Conservation (phyloP, 2,797 vertebrate genomes). For the Syngnathus acus region DNA sequence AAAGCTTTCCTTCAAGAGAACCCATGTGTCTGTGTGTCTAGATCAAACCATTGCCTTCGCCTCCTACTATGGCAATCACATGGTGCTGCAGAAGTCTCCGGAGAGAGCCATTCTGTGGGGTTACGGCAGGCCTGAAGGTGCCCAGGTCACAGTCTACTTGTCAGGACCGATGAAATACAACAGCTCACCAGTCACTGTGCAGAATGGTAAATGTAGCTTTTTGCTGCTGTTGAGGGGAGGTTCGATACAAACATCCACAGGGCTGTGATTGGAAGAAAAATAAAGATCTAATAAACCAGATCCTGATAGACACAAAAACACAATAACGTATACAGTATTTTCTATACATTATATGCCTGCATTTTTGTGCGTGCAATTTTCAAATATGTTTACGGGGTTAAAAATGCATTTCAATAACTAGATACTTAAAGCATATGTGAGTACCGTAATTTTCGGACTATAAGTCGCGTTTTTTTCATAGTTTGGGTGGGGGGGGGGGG, state of each 20-base stretch:
- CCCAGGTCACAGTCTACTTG: slow-evolving; percentile 60
- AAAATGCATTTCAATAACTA: too few species aligned
- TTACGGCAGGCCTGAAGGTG: slow-evolving; percentile 49
- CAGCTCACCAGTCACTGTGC: slow-evolving; percentile 22
- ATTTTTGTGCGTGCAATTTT: too few species aligned
- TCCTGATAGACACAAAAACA: background rate
- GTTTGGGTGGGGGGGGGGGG: too few species aligned
- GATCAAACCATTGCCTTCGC: slow-evolving; percentile 69
- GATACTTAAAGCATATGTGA: too few species aligned
- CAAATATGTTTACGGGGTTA: too few species aligned
- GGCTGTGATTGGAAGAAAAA: background rate
- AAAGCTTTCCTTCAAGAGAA: background rate
- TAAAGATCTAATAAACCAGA: background rate
- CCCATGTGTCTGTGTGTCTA: slow-evolving; percentile 57
- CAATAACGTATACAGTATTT: too few species aligned
- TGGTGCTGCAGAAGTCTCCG: slow-evolving; percentile 85
- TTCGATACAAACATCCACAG: background rate
- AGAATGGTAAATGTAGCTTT: slow-evolving; percentile 41
- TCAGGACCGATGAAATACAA: slow-evolving; percentile 31
- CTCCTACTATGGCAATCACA: slow-evolving; percentile 78
- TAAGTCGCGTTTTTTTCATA: too few species aligned
- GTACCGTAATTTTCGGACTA: too few species aligned
- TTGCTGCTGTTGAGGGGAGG: background rate
- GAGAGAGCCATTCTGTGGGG: slow-evolving; percentile 81
- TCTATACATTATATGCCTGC: too few species aligned